Evolutionary conservation across 1,140 invertebrate genomes (phyloP), one percentile per base, ranked within the genome.

Genomic region (Andrena cerasifolii): DNA sequence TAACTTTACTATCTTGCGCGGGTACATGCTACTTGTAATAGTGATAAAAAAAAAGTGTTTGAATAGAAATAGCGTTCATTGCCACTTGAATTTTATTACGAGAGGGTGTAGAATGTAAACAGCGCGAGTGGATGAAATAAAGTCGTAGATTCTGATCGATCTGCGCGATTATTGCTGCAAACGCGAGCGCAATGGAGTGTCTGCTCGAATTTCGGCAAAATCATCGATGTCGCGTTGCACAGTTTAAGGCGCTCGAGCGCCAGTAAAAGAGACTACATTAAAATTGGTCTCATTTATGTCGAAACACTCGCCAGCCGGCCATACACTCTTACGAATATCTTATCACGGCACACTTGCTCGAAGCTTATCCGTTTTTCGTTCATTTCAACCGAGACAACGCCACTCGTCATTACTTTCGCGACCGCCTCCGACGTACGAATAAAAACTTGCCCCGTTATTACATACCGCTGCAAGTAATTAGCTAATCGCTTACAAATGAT

Each of bases 281-380:
- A 62, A 73, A 53, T 62, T 63, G 49, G 24, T 58, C 10, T 40
- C 4, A 10, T 62, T 63, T 51, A 28, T 73, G 31, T 51, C 58
- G 70, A 73, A 73, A 53, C 14, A 16, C 21, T 51, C 16, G 10
- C 2, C 58, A 26, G 0, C 51, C 21, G 45, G 16, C 16, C 16
- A 45, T 18, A 59, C 0, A 16, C 14, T 62, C 31, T n/a, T 33
- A 12, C 28, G 8, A 61, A 12, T 61, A 49, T 40, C 56, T 61
- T 53, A 73, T 72, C 56, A 14, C 53, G 47, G 18, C 21, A 45
- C n/a, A 24, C 7, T 45, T 59, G 40, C 40, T 45, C 7, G 2
- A 16, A 10, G 26, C 12, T 71, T 59, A 21, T 47, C 53, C n/a
- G 24, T 59, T 71, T 45, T 18, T 47, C 67, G n/a, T 31, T 56